Base-by-base conservation (phyloP, 2,888 invertebrate genomes). In the Pseudanteris insignis region DNA sequence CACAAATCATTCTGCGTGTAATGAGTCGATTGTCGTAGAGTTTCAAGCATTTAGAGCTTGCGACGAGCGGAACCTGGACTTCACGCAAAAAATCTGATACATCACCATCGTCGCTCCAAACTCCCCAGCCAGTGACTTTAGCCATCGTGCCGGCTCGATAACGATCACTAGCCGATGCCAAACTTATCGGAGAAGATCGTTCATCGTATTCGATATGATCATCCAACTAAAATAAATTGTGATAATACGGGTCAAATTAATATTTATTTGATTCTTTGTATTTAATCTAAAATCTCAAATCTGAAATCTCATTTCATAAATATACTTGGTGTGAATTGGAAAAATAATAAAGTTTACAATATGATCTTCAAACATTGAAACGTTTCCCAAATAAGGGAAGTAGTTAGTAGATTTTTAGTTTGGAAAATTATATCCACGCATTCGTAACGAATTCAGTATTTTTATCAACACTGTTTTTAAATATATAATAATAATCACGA, bases 1-100 rank as follows among this genome's bases (percentile, higher is more conserved):
- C 86, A 68, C 86, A 86, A 71, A 87, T 82, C 86, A 86, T 86
- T 67, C 84, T 81, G 37, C 73, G 72, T 1, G 85, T 84, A 38
- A 86, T 1, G 82, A 76, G 63, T 65, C 63, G 13, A 25, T 51
- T 25, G 24, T 58, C 38, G 65, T 77, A 77, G 28, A 75, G 70
- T 37, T 59, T 41, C 14, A 65, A 61, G 55, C 76, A 78, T 14
- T 69, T 66, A 7, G 47, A 37, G 50, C 67, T 68, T 10, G 71
- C 61, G 15, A 78, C 67, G 11, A 79, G 59, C 6, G 75, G 73
- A 14, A 78, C 73, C 29, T 66, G 51, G 21, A 75, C 75, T 55
- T 71, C 70, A 36, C 72, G 72, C 40, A 78, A 67, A 13, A 44
- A 48, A 55, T 69, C 67, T 54, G 70, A 64, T 38, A 70, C 51